Evolutionary conservation across 2,888 invertebrate genomes (phyloP), one percentile per base, ranked within the genome.

Genomic region (Saturnia japonica): DNA sequence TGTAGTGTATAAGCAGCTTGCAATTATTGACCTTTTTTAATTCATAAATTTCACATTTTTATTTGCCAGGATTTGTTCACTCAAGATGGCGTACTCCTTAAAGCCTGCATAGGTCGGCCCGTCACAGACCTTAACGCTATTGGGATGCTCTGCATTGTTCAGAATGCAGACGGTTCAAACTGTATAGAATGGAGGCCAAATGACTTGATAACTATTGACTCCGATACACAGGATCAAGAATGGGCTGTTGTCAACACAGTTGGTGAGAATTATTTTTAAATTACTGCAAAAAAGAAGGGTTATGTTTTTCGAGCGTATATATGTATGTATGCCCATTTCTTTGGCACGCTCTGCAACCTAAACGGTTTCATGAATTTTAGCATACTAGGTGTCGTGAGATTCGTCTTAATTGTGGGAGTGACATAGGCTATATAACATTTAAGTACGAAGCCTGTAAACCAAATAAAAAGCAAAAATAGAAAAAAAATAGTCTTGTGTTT

Each of bases 191-290:
- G 98, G 98, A 96, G 96, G 83, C 97, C 97, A 0, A 96, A 96
- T 73, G 97, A 97, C 84, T 93, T 97, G 75, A 97, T 96, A 67
- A 95, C 97, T 19, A 95, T 95, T 12, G 96, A 97, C 77, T 95
- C 96, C 0, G 97, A 97, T 77, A 95, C 95, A 1, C 97, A 96
- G 80, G 97, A 97, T 82, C 96, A 97, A 81, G 97, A 97, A 82
- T 97, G 98, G 98, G 97, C 97, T 0, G 94, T 97, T 71, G 97
- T 97, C 25, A 96, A 97, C 81, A 96, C 97, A 64, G 96, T 96
- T 78, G 94, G 94, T 93, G 85, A 84, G 81, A 72, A 72, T 72
- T 81, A 78, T 78, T 76, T 71, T 74, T 72, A 75, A 76, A 74
- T 77, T n/a, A n/a, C n/a, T n/a, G 45, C 16, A 14, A 14, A 45